Percentiles rank a stretch among this genome's conserved stretches.
These are phyloP conservation scores for Ceratotherium simum DNA, from an alignment of 2,113 vertebrate genomes.

Conservation along the genomic window DNA sequence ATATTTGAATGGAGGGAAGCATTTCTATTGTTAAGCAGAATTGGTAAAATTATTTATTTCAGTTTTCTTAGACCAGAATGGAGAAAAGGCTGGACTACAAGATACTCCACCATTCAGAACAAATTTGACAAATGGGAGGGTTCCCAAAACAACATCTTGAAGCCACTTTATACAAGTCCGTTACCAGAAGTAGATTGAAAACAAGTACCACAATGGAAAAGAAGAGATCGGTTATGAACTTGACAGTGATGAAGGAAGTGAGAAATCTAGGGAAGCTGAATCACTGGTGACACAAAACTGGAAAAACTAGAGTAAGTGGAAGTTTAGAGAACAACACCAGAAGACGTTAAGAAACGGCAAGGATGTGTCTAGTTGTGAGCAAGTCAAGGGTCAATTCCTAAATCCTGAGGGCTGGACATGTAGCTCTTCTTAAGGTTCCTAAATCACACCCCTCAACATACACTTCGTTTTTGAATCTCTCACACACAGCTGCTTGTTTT, in stretches of 20 bases:
- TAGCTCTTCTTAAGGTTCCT: background rate
- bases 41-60: background rate
- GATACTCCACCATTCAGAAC: background rate
- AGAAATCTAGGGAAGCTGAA: background rate
- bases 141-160: background rate
- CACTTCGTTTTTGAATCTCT: background rate
- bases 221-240: background rate
- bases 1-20: background rate
- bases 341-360: rapidly evolving
- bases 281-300: background rate
- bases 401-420: background rate
- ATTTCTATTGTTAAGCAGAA: background rate
- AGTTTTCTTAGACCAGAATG: background rate
- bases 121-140: background rate
- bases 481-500: background rate
- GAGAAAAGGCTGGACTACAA: rapidly evolving
- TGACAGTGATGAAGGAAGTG: background rate
- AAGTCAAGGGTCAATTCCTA: background rate
- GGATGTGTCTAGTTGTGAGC: background rate
- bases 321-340: background rate
- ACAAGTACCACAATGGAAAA: rapidly evolving
- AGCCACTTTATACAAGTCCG: background rate
- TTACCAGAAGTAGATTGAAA: background rate
- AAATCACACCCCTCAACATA: background rate
- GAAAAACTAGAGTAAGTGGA: rapidly evolving